Conservation (phyloP, 2,797 vertebrate genomes). For the Orientallactaga sibirica region DNA sequence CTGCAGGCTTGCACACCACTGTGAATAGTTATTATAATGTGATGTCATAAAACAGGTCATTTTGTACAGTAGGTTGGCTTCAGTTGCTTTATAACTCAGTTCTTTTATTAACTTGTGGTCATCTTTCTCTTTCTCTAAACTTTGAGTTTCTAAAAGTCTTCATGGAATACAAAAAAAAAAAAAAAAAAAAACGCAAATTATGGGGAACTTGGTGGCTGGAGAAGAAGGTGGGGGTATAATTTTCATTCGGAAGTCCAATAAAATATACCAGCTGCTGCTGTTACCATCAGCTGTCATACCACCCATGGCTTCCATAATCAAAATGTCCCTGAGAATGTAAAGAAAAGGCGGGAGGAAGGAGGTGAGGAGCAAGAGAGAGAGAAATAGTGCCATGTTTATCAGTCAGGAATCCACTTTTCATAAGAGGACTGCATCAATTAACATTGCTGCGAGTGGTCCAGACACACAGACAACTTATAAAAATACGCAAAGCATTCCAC, state of each 20-base stretch:
- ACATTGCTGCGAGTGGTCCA: constrained; percentile 71
- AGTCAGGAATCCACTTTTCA: constrained; percentile 73
- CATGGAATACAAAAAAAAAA: constrained; percentile 32
- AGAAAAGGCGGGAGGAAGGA: background rate
- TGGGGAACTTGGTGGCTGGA: background rate
- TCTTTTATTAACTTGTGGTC: constrained; percentile 74
- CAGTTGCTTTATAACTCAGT: constrained; percentile 65
- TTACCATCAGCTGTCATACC: background rate
- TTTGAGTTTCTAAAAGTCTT: constrained; percentile 61
- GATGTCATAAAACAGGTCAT: constrained; percentile 76
- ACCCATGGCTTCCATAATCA: constrained; percentile 21
- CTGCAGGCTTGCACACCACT: constrained; percentile 63
- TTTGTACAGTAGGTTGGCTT: constrained; percentile 75
- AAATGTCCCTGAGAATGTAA: constrained; percentile 25
- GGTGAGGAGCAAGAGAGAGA: background rate
- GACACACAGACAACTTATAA: constrained; percentile 67
- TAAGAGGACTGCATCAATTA: constrained; percentile 57
- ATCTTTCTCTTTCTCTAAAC: constrained; percentile 58
- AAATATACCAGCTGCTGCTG: constrained; percentile 44
- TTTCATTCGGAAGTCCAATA: constrained; percentile 64
- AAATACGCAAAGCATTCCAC: constrained; percentile 56
- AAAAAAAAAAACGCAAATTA: background rate
- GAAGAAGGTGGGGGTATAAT: background rate
- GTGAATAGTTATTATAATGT: constrained; percentile 78
- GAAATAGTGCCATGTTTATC: constrained; percentile 61